Conservation (phyloP, 2,797 vertebrate species). For the Amniataba percoides region DNA sequence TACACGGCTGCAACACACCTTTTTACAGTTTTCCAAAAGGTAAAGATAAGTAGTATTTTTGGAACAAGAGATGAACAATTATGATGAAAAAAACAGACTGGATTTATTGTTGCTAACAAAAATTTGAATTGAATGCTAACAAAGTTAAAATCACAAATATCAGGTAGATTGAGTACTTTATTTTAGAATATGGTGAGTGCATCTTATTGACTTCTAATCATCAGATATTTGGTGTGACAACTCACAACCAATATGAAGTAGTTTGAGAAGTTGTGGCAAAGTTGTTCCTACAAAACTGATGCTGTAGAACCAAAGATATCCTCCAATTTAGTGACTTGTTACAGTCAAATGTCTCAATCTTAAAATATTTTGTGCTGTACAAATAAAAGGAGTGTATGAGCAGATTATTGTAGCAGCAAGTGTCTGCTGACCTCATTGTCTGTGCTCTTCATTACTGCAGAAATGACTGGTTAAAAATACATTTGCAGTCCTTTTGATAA, state of each 20-base stretch:
- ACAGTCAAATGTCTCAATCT: not conserved
- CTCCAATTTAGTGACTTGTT: not conserved
- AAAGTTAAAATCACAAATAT: not conserved
- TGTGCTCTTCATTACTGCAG: constrained; percentile 44
- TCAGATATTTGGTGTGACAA: not conserved
- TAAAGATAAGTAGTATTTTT: not conserved
- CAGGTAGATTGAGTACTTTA: not conserved
- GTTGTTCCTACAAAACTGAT: not conserved
- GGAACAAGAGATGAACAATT: not conserved
- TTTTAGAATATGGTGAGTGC: not conserved
- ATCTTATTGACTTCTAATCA: not conserved
- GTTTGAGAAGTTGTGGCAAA: not conserved
- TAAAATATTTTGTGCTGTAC: not conserved
- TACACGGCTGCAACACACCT: not conserved
- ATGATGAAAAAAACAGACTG: not conserved
- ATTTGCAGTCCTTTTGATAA: constrained; percentile 53
- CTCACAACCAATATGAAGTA: not conserved
- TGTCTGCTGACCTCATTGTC: constrained; percentile 43
- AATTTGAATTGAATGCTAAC: not conserved
- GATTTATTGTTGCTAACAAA: not conserved
- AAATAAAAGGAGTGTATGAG: constrained; percentile 13
- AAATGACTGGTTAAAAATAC: constrained; percentile 55
- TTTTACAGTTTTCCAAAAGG: not conserved
- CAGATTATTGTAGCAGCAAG: constrained; percentile 12
- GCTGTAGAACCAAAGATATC: not conserved